Percentiles rank a stretch among this genome's conserved stretches.
Evolutionary conservation across 2,888 invertebrate species (phyloP).

Genomic region (Xestia xanthographa): DNA sequence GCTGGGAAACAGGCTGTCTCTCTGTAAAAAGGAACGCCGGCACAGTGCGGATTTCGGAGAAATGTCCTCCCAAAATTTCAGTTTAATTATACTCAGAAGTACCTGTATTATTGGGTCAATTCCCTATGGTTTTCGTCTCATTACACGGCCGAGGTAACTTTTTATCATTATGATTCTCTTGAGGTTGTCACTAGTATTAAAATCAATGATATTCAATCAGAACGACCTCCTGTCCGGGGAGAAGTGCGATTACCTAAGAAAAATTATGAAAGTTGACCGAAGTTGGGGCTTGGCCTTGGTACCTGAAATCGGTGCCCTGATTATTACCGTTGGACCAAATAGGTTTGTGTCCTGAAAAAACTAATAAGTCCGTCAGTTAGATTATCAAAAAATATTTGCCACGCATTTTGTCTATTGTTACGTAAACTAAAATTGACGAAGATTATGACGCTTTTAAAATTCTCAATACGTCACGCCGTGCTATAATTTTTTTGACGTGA

Average conservation of each 20-base stretch:
- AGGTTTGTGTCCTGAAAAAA: no score
- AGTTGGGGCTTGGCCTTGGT: not conserved
- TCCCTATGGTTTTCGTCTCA: constrained; percentile 22
- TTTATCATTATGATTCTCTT: constrained; percentile 25
- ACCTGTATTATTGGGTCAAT: not conserved
- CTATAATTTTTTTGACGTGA: no score
- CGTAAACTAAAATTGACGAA: no score
- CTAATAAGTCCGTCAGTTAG: no score
- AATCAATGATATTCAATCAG: constrained; percentile 34
- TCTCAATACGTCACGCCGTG: no score
- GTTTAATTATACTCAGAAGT: not conserved
- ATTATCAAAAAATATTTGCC: no score
- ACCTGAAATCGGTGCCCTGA: not conserved
- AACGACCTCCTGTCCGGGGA: not conserved
- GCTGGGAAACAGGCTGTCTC: not conserved
- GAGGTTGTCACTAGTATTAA: not conserved
- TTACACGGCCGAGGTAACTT: constrained; percentile 1
- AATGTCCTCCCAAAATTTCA: not conserved
- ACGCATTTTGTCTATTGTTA: no score
- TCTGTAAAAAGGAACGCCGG: not conserved
- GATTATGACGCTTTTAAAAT: no score
- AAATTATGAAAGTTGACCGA: not conserved
- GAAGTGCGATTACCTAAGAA: not conserved
- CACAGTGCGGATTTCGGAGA: not conserved
- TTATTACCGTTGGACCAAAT: not conserved